Evolutionary conservation across 2,888 invertebrate species (phyloP), one percentile per base, ranked within the genome.

Genomic region (Carterocephalus palaemon): DNA sequence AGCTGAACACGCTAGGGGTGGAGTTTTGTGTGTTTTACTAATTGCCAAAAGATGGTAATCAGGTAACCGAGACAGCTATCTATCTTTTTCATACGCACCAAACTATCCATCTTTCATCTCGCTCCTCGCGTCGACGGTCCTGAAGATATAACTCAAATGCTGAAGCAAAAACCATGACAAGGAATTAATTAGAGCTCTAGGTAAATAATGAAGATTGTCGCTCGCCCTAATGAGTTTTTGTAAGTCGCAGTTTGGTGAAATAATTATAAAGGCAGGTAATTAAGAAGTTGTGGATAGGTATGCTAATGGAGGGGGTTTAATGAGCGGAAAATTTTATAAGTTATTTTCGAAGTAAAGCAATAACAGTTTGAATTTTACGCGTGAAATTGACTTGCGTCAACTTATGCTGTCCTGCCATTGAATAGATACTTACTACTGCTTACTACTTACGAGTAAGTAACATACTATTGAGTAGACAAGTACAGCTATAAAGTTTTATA

Each of bases 1-100:
- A 71, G 59, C 75, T 75, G 80, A 79, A 85, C 85, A 87, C 66
- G 82, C 75, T 77, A 78, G 79, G 86, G 88, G 88, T 82, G 88
- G 88, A 88, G 88, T 88, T 88, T 88, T 88, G 88, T 88, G 84
- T 88, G 88, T 88, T 88, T 88, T 88, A 88, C 89, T 89, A 88
- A 88, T 88, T 88, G 87, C 87, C 74, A 86, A 88, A 88, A 88
- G 88, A 89, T 89, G 88, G 80, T 87, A 88, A 88, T 88, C 86
- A 82, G 84, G 73, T 81, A 66, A 65, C 62, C 57, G 73, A 77
- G 75, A 80, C 65, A 52, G 69, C 64, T 56, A 57, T 46, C 68
- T 53, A 16, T 78, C 81, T 52, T 58, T 3, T 45, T 82, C 67
- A 40, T 17, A 31, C 67, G 3, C 26, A 23, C 4, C 9, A 8